Conservation (phyloP, 2,888 invertebrate species). For the Eupithecia subfuscata region DNA sequence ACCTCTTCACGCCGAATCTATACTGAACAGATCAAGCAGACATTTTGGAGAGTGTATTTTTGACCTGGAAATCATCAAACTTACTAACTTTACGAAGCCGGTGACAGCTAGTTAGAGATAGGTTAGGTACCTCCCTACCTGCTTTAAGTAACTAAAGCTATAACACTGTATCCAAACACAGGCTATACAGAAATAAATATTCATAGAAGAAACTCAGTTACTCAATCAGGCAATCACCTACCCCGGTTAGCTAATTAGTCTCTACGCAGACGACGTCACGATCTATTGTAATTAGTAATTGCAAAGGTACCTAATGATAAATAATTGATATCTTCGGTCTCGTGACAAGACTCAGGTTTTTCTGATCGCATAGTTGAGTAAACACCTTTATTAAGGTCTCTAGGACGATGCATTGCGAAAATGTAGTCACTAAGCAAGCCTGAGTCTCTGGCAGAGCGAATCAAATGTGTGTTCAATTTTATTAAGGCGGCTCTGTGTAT, state of each 20-base stretch:
- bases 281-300: conserved; percentile 19
- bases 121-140: neutral
- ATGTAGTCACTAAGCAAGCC: conserved; percentile 7
- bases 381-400: conserved; percentile 17
- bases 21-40: too few relatives aligned
- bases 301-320: conserved; percentile 5
- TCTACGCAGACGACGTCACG: conserved; percentile 12
- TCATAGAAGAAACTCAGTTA: conserved; percentile 11
- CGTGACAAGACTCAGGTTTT: conserved; percentile 16
- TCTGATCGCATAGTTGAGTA: conserved; percentile 23
- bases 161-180: neutral
- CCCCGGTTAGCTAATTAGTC: conserved; percentile 14
- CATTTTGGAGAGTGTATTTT: too few relatives aligned
- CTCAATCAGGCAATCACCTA: conserved; percentile 10
- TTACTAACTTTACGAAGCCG: too few relatives aligned
- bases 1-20: too few relatives aligned
- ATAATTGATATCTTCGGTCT: conserved; percentile 16
- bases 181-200: neutral
- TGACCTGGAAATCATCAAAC: too few relatives aligned
- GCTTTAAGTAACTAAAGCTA: neutral
- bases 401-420: conserved; percentile 23
- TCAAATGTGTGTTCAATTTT: neutral
- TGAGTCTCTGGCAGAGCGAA: neutral
- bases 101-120: too few relatives aligned
- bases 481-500: too few relatives aligned